phyloP scores from a whole-genome alignment of 2,888 invertebrate species.

The Sinohyriopsis cumingii region DNA sequence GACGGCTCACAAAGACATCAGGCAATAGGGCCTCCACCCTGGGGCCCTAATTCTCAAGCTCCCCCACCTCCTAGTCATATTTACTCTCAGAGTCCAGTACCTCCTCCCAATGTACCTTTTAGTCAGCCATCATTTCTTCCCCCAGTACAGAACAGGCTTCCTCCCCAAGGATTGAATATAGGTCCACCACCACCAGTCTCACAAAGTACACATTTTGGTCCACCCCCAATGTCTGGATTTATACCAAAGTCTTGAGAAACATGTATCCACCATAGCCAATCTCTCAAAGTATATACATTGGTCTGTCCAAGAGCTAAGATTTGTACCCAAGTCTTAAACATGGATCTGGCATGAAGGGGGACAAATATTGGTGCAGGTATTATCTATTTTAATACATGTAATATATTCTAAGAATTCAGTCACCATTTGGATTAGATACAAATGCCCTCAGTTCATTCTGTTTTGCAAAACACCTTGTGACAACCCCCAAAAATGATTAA shows the following conservation, averaged over 20 bases:
- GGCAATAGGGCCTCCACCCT: constrained; percentile 8
- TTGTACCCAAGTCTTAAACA: no score
- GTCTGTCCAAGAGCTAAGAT: no score
- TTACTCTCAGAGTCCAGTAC: background rate
- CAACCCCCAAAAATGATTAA: no score
- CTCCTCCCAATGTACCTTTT: constrained; percentile 3
- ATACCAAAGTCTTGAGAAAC: constrained; percentile 11
- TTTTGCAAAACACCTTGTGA: no score
- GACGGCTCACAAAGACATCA: constrained; percentile 18
- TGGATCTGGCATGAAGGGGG: no score
- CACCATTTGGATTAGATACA: no score
- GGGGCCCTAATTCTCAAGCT: constrained; percentile 14
- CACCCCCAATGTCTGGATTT: constrained; percentile 77
- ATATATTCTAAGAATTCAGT: no score
- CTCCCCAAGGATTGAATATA: constrained; percentile 17
- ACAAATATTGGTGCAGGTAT: no score
- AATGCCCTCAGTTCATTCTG: no score
- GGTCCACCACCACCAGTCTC: constrained; percentile 18
- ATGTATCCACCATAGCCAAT: background rate
- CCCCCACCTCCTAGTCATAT: constrained; percentile 8
- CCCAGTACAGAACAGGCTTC: constrained; percentile 2
- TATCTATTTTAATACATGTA: no score
- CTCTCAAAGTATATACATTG: no score
- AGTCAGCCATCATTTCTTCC: constrained; percentile 10
- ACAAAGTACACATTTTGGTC: constrained; percentile 64